These are phyloP conservation scores for Phymastichus coffea DNA, from an alignment of 1,140 invertebrate genomes.

Conservation along the genomic window DNA sequence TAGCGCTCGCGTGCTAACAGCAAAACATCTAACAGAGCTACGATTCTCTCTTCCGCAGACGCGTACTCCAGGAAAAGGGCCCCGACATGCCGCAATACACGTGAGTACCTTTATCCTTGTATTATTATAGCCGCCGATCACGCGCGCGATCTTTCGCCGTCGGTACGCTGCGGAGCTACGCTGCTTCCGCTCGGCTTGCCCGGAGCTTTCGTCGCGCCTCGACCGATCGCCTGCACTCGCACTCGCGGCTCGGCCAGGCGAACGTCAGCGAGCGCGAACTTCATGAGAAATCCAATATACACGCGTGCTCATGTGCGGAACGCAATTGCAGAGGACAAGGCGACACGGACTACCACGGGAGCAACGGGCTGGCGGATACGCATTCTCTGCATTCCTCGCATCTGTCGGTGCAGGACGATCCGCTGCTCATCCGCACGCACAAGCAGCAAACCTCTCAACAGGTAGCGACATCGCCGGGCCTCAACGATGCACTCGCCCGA, in stretches of 20 bases:
- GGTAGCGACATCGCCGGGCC: slow-evolving; percentile 45
- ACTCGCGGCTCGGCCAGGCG: too few relatives aligned
- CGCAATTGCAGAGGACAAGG: slow-evolving; percentile 52
- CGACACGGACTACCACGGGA: slow-evolving; percentile 57
- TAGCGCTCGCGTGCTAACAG: too few relatives aligned
- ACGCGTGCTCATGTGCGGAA: neutral
- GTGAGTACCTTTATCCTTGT: slow-evolving; percentile 57
- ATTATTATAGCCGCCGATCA: too few relatives aligned
- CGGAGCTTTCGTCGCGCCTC: too few relatives aligned
- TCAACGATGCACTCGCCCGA: neutral
- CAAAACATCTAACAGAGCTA: too few relatives aligned
- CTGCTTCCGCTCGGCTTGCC: too few relatives aligned
- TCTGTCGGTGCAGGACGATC: slow-evolving; percentile 59
- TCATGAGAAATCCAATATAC: too few relatives aligned
- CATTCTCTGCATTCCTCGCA: slow-evolving; percentile 61
- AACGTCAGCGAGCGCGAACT: too few relatives aligned
- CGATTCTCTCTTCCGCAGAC: too few relatives aligned
- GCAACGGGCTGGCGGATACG: slow-evolving; percentile 61
- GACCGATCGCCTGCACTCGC: too few relatives aligned
- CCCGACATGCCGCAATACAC: slow-evolving; percentile 68
- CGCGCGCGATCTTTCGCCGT: too few relatives aligned
- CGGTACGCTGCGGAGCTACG: too few relatives aligned
- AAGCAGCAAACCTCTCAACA: slow-evolving; percentile 64
- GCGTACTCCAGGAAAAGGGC: slow-evolving; percentile 65
- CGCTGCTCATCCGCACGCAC: slow-evolving; percentile 59